phyloP scores from a whole-genome alignment of 2,113 vertebrate species.

The Clupea harengus region DNA sequence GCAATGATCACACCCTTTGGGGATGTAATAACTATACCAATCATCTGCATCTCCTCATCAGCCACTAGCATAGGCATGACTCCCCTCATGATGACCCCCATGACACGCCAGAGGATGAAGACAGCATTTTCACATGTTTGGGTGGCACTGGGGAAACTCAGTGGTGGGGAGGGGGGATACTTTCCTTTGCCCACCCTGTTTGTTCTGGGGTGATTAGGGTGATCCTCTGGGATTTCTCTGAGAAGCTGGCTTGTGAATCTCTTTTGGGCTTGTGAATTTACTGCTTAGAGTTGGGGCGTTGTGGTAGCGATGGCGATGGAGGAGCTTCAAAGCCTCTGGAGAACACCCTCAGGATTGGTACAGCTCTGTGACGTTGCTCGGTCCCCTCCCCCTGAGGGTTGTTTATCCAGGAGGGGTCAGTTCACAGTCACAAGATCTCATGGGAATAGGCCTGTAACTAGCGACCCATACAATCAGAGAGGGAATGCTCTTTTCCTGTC shows the following conservation, averaged over 20 bases:
- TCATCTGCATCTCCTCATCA: not conserved
- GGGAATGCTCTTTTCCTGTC: not conserved
- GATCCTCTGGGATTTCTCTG: not conserved
- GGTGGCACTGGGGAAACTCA: not conserved
- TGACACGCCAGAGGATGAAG: not conserved
- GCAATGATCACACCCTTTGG: not conserved
- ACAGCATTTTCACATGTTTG: not conserved
- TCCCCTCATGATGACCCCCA: not conserved
- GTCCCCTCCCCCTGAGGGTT: not conserved
- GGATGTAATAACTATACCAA: not conserved
- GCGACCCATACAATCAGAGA: not conserved
- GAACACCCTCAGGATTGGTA: not conserved
- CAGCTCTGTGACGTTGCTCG: not conserved
- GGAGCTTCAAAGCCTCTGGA: not conserved
- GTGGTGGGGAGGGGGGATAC: not conserved
- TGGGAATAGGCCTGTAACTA: not conserved
- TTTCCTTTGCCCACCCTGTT: not conserved
- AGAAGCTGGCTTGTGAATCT: not conserved
- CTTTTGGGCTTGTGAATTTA: not conserved
- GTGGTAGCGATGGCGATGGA: not conserved
- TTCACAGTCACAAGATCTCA: not conserved
- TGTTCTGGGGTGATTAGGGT: not conserved
- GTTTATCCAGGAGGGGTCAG: not conserved
- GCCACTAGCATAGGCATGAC: not conserved
- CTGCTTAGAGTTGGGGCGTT: not conserved